phyloP scores from a whole-genome alignment of 1,140 invertebrate species.

The Grapholita molesta region DNA sequence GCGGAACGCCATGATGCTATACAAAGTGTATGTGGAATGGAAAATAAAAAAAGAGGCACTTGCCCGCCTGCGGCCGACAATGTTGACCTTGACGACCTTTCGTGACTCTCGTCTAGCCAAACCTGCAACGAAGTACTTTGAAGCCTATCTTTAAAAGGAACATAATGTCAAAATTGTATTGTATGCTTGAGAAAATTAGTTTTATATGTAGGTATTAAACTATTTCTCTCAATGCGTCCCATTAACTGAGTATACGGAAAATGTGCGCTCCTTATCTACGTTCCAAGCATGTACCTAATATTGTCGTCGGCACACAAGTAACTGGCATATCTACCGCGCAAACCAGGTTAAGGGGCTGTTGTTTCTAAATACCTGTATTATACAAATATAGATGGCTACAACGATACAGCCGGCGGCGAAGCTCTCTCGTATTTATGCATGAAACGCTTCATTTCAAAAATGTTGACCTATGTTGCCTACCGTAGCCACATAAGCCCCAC shows the following conservation, averaged over 20 bases:
- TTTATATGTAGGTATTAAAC: too few relatives aligned
- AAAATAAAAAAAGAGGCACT: too few relatives aligned
- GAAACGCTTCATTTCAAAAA: background rate
- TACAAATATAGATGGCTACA: background rate
- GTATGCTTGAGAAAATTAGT: too few relatives aligned
- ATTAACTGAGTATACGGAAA: background rate
- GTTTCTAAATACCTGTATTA: slow-evolving; percentile 1
- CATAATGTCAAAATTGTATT: too few relatives aligned
- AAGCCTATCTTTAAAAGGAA: too few relatives aligned
- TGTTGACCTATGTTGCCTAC: background rate
- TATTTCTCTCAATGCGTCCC: too few relatives aligned
- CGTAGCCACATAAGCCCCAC: slow-evolving; percentile 1
- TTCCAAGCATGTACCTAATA: background rate
- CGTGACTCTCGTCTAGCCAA: too few relatives aligned
- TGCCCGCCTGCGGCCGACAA: too few relatives aligned
- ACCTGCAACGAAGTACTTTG: too few relatives aligned
- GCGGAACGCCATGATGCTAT: too few relatives aligned
- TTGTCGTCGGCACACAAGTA: background rate
- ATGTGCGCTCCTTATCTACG: background rate
- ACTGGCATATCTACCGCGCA: slow-evolving; percentile 3
- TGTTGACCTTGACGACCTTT: too few relatives aligned
- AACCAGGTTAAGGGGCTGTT: slow-evolving; percentile 10
- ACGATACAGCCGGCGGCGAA: background rate
- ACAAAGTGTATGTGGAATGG: too few relatives aligned
- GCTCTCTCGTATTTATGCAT: background rate